Evolutionary conservation across 2,113 vertebrate species (phyloP), one percentile per base, ranked within the genome.

Genomic region (Loxodonta africana): DNA sequence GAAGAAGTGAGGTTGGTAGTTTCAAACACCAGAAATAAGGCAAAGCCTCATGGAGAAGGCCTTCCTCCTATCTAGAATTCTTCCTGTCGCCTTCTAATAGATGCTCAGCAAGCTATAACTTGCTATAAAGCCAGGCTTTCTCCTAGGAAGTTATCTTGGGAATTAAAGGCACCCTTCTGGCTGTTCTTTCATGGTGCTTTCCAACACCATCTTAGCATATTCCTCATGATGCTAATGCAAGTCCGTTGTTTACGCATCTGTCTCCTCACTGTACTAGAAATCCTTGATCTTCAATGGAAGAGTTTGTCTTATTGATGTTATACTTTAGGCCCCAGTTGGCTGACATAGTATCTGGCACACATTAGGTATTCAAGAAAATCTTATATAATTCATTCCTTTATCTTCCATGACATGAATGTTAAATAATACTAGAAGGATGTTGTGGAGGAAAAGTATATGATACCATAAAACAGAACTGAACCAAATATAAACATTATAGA

Each of bases 391-490:
- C 20, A 73, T 85, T 37, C 53, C 46, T 94, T 96, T 71, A 57
- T 57, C 41, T 92, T 60, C 9, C 2, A 82, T 82, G 1, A 89
- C 83, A 63, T 8, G 6, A 71, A 65, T 91, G 48, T 20, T 7
- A 84, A 91, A 71, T 71, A 71, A 81, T 76, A 51, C 10, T 51
- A 77, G 15, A 89, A 93, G 6, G 2, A 71, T 67, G 10, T 46
- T 53, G 3, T 53, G 23, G 6, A 33, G 60, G 28, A 76, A 74
- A 53, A 93, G 28, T 60, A 5, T 11, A 6, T 73, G 87, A 41
- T 84, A 23, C 25, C 71, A 77, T 51, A 83, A 92, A 83, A 83
- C 89, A 51, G 21, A 91, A 95, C 17, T 88, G 23, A 84, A 21
- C 4, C 62, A 86, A 78, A 92, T 89, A 28, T 0, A 73, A 90